Conservation (phyloP, 2,888 invertebrate species). For the Drosophila sordidula region DNA sequence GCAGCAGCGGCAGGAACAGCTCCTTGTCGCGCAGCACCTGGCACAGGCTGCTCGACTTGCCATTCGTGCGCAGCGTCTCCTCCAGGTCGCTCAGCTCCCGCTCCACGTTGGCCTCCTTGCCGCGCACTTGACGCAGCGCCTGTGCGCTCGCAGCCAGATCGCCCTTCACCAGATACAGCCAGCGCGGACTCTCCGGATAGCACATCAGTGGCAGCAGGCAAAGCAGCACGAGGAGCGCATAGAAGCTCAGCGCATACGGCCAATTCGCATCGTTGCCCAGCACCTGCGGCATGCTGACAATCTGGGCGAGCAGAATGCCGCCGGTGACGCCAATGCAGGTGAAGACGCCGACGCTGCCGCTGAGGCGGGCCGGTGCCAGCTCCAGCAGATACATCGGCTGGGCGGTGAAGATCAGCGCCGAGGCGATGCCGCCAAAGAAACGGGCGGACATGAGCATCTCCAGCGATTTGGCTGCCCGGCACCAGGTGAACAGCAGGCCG, state of each 20-base stretch:
- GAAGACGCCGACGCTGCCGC: slow-evolving; percentile 93
- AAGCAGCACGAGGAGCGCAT: slow-evolving; percentile 88
- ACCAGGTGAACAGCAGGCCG: slow-evolving; percentile 88
- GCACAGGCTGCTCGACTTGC: slow-evolving; percentile 86
- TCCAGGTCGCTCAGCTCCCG: slow-evolving; percentile 88
- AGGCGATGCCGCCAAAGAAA: slow-evolving; percentile 90
- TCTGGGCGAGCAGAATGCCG: slow-evolving; percentile 81
- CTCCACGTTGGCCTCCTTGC: slow-evolving; percentile 70
- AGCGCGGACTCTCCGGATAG: slow-evolving; percentile 95
- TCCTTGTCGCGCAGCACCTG: slow-evolving; percentile 87
- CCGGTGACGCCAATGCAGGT: slow-evolving; percentile 87
- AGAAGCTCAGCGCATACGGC: slow-evolving; percentile 91
- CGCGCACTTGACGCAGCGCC: slow-evolving; percentile 62
- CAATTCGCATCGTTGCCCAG: slow-evolving; percentile 88
- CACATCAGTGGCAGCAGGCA: slow-evolving; percentile 88
- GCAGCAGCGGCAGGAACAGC: slow-evolving; percentile 89
- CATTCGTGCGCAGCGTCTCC: slow-evolving; percentile 83
- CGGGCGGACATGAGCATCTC: slow-evolving; percentile 92
- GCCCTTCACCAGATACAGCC: slow-evolving; percentile 89
- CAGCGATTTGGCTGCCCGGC: slow-evolving; percentile 89
- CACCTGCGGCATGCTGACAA: slow-evolving; percentile 76
- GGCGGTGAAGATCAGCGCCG: slow-evolving; percentile 92
- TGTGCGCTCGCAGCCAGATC: slow-evolving; percentile 87
- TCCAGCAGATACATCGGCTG: slow-evolving; percentile 96
- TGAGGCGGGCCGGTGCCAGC: slow-evolving; percentile 90